Evolutionary conservation across 2,888 invertebrate species (phyloP).

Genomic region (Cantharis flavilabris): DNA sequence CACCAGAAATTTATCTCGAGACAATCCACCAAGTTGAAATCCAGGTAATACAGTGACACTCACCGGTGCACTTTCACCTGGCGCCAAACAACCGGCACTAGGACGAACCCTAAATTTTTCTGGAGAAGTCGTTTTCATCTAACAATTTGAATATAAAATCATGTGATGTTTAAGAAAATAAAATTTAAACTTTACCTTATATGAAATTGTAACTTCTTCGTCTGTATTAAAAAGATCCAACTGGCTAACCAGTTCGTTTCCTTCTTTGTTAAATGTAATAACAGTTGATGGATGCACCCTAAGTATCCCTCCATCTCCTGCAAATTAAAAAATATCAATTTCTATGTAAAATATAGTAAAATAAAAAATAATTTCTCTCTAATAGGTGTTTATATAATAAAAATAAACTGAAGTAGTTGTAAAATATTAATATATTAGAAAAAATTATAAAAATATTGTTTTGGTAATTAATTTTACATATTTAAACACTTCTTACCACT

Average conservation of each 20-base stretch:
- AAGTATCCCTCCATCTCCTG: slow-evolving; percentile 62
- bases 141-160: background rate
- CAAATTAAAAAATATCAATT: background rate
- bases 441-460: background rate
- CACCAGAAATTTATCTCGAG: slow-evolving; percentile 86
- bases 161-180: background rate
- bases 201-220: slow-evolving; percentile 59
- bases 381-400: no score
- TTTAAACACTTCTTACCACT: slow-evolving; percentile 36
- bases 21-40: slow-evolving; percentile 67
- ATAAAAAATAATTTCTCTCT: no score
- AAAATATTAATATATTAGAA: background rate
- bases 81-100: slow-evolving; percentile 75
- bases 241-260: slow-evolving; percentile 69
- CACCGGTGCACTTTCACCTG: slow-evolving; percentile 68
- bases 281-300: slow-evolving; percentile 70
- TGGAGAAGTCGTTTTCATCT: slow-evolving; percentile 95
- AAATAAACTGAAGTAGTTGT: background rate
- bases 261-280: slow-evolving; percentile 70
- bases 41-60: slow-evolving; percentile 77
- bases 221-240: slow-evolving; percentile 74
- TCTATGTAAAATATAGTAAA: no score
- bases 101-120: slow-evolving; percentile 94
- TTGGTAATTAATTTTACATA: background rate
- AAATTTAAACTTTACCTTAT: slow-evolving; percentile 61